Evolutionary conservation across 1,140 invertebrate species (phyloP).

Genomic region (Laupala kohalensis): DNA sequence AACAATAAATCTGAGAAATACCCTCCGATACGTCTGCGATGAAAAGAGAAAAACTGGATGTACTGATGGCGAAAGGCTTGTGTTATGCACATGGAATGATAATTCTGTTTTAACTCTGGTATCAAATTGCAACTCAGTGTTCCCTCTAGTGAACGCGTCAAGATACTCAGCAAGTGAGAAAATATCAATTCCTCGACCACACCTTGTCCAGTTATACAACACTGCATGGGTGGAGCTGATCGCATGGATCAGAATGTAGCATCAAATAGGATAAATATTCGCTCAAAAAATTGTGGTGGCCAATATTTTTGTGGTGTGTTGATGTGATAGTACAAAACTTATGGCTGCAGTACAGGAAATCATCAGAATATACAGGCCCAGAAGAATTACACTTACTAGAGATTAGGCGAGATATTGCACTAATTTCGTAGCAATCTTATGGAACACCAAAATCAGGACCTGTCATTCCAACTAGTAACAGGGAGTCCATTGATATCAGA

Average conservation of each 20-base stretch:
- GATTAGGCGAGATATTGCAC: not conserved
- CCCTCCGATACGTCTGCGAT: too few relatives aligned
- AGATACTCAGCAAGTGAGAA: constrained; percentile 20
- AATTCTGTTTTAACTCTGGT: constrained; percentile 22
- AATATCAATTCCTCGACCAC: constrained; percentile 19
- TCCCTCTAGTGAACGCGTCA: constrained; percentile 21
- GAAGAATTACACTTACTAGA: not conserved
- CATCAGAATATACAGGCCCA: not conserved
- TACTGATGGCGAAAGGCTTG: not conserved
- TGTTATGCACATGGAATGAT: constrained; percentile 19
- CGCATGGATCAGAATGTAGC: constrained; percentile 26
- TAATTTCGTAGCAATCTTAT: not conserved
- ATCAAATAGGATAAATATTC: not conserved
- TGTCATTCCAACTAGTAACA: not conserved
- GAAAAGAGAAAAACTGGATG: too few relatives aligned
- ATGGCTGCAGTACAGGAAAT: not conserved
- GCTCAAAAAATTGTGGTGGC: constrained; percentile 17
- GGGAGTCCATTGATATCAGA: not conserved
- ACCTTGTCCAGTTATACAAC: constrained; percentile 20
- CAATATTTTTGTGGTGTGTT: not conserved
- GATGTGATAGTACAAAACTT: not conserved
- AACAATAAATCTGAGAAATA: too few relatives aligned
- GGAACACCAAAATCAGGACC: not conserved
- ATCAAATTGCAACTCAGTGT: constrained; percentile 20
- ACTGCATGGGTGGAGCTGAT: constrained; percentile 25